A percentile compares a stretch with the other conserved stretches of the same genome.
phyloP scores from a whole-genome alignment of 2,888 invertebrate genomes.

The Oligia fasciuncula region DNA sequence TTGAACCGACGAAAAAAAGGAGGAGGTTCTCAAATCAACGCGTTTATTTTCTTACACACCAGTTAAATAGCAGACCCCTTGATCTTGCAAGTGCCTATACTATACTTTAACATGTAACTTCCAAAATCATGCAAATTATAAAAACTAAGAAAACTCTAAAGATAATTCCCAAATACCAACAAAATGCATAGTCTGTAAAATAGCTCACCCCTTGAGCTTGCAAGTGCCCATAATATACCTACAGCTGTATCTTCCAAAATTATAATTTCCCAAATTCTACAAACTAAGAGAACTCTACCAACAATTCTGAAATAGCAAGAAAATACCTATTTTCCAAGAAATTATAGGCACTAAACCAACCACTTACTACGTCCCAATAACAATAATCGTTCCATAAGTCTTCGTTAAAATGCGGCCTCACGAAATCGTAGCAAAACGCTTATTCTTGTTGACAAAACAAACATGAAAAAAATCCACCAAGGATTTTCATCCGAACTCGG shows the following conservation, averaged over 20 bases:
- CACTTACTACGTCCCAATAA: constrained; percentile 30
- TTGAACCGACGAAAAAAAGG: neutral
- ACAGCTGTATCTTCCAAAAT: neutral
- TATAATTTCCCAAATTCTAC: neutral
- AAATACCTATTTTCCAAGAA: neutral
- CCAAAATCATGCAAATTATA: no score
- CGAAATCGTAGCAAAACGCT: constrained; percentile 67
- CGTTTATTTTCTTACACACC: neutral
- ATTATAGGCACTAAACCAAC: constrained; percentile 9
- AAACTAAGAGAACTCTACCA: neutral
- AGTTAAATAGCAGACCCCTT: neutral
- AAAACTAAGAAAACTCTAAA: no score
- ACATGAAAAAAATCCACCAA: constrained; percentile 52
- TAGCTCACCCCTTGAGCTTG: neutral
- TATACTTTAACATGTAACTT: no score
- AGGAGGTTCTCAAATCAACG: neutral
- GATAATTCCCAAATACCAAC: no score
- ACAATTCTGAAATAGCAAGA: neutral
- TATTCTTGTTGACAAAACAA: constrained; percentile 66
- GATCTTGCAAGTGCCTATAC: no score
- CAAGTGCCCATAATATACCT: neutral
- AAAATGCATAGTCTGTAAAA: no score
- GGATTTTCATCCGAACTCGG: constrained; percentile 37
- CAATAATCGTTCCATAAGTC: constrained; percentile 58
- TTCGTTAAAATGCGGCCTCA: constrained; percentile 77